These are phyloP conservation scores for Petromus typicus DNA, from an alignment of 2,113 vertebrate species.

Conservation along the genomic window DNA sequence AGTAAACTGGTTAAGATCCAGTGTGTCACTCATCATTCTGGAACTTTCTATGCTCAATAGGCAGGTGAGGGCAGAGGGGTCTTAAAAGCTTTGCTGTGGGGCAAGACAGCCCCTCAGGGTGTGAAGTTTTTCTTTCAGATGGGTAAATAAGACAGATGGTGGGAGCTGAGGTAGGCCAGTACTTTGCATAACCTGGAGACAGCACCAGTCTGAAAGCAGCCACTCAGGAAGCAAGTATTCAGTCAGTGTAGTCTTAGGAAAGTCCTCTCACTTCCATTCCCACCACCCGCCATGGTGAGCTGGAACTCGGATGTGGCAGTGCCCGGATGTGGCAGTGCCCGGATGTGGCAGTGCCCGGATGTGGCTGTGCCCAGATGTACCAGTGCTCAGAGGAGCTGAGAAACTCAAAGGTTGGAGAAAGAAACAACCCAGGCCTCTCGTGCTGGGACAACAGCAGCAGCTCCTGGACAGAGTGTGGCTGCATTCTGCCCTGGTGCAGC, in stretches of 20 bases:
- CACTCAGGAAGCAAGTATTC: not conserved
- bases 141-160: not conserved
- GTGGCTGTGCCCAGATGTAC: no score
- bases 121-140: not conserved
- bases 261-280: not conserved
- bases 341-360: not conserved
- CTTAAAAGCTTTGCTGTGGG: not conserved
- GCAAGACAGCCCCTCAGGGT: not conserved
- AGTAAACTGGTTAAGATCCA: not conserved
- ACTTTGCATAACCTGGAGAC: not conserved
- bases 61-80: conserved; percentile 10
- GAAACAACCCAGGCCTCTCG: not conserved
- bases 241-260: not conserved
- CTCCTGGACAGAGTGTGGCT: not conserved
- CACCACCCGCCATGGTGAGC: not conserved
- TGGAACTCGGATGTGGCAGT: not conserved
- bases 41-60: conserved; percentile 11
- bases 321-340: not conserved
- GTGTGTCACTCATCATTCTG: not conserved
- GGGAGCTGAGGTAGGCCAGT: not conserved
- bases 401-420: not conserved
- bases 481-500: not conserved
- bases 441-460: not conserved
- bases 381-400: not conserved
- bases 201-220: not conserved